Evolutionary conservation across 2,113 vertebrate genomes (phyloP).

Genomic region (Dendrocopos noguchii): DNA sequence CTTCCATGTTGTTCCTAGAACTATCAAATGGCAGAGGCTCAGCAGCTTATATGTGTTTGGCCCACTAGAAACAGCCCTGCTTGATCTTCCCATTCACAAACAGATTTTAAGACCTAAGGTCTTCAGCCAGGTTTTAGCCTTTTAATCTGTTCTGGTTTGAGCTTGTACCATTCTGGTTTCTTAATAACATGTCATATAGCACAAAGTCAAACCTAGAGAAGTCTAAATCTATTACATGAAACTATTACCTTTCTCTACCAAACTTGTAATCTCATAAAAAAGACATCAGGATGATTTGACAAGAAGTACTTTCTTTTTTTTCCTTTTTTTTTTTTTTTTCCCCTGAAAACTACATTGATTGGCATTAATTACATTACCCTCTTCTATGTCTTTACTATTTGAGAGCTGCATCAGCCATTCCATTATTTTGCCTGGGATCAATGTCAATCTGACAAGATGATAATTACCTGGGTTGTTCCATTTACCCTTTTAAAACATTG

Average conservation of each 20-base stretch:
- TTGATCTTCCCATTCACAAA: neutral
- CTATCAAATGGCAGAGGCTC: neutral
- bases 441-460: constrained; percentile 55
- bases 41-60: neutral
- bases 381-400: constrained; percentile 34
- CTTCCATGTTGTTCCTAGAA: neutral
- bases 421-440: constrained; percentile 61
- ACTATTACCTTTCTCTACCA: constrained; percentile 10
- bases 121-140: neutral
- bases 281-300: constrained; percentile 54
- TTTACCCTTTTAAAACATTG: constrained; percentile 40
- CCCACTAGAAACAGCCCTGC: neutral
- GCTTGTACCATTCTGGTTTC: neutral
- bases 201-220: neutral
- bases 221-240: constrained; percentile 7
- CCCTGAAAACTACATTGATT: constrained; percentile 56
- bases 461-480: constrained; percentile 55
- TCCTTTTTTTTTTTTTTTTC: neutral
- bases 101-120: neutral
- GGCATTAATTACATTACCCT: constrained; percentile 65
- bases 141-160: neutral
- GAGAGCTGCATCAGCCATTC: constrained; percentile 23
- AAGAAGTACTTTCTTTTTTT: neutral
- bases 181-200: constrained; percentile 1
- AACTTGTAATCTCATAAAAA: constrained; percentile 52